Conservation (phyloP, 2,797 vertebrate genomes). For the Etheostoma perlongum region DNA sequence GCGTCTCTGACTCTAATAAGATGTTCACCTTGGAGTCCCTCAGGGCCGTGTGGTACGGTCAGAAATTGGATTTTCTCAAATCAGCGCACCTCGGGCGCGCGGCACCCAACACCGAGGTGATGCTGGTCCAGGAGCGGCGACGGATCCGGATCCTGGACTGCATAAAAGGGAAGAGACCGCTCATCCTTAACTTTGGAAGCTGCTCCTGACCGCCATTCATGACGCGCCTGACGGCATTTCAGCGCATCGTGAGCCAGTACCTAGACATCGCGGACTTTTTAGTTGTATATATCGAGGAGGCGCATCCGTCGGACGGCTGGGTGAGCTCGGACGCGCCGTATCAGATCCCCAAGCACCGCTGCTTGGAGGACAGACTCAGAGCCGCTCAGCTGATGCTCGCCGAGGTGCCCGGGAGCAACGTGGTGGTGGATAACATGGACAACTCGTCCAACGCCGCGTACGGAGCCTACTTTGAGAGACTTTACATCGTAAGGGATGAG, state of each 20-base stretch:
- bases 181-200: constrained; percentile 97
- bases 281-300: constrained; percentile 98
- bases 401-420: constrained; percentile 89
- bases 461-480: constrained; percentile 97
- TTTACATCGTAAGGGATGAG: constrained; percentile 93
- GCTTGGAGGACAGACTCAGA: constrained; percentile 93
- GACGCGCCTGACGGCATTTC: constrained; percentile 95
- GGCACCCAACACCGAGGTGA: constrained; percentile 96
- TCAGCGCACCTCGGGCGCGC: constrained; percentile 90
- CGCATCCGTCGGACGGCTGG: constrained; percentile 98
- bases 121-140: constrained; percentile 88
- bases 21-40: constrained; percentile 97
- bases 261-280: constrained; percentile 95
- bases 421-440: constrained; percentile 97
- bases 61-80: constrained; percentile 97
- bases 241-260: constrained; percentile 92
- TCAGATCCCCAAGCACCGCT: constrained; percentile 95
- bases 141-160: constrained; percentile 91
- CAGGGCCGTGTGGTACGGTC: constrained; percentile 96
- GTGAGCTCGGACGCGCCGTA: constrained; percentile 96
- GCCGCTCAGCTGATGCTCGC: constrained; percentile 92
- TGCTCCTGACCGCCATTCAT: constrained; percentile 99
- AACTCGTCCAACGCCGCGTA: constrained; percentile 97
- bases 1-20: constrained; percentile 95
- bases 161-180: constrained; percentile 90